These are phyloP conservation scores for Dilophus febrilis DNA, from an alignment of 2,888 invertebrate genomes.

Conservation along the genomic window DNA sequence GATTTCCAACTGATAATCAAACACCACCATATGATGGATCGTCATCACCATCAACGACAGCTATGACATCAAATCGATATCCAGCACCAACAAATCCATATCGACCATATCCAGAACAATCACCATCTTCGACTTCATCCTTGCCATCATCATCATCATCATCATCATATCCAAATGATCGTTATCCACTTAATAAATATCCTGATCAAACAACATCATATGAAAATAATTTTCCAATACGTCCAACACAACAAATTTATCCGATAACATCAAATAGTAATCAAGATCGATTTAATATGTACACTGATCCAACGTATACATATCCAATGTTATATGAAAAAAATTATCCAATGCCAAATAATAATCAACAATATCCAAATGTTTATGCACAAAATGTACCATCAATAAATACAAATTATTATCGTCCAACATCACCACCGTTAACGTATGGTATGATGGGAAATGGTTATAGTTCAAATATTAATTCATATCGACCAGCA, in stretches of 20 bases:
- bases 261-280: slow-evolving; percentile 3
- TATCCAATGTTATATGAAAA: slow-evolving; percentile 28
- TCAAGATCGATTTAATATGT: slow-evolving; percentile 24
- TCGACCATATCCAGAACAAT: slow-evolving; percentile 1
- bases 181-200: no score
- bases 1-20: slow-evolving; percentile 10
- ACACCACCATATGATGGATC: slow-evolving; percentile 9
- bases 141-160: slow-evolving; percentile 9
- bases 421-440: slow-evolving; percentile 11
- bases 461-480: not conserved
- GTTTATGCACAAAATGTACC: slow-evolving; percentile 28
- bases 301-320: slow-evolving; percentile 26
- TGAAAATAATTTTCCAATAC: no score
- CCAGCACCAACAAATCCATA: slow-evolving; percentile 4
- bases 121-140: slow-evolving; percentile 9
- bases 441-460: slow-evolving; percentile 7
- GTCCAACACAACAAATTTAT: not conserved
- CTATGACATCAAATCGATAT: slow-evolving; percentile 5
- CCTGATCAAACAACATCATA: no score
- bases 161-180: not conserved
- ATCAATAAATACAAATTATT: slow-evolving; percentile 22
- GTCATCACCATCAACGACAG: slow-evolving; percentile 6
- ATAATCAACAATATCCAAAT: slow-evolving; percentile 22
- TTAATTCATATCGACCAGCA: not conserved
- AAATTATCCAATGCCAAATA: slow-evolving; percentile 27